phyloP scores from a whole-genome alignment of 2,113 vertebrate species.

The Sapajus apella region DNA sequence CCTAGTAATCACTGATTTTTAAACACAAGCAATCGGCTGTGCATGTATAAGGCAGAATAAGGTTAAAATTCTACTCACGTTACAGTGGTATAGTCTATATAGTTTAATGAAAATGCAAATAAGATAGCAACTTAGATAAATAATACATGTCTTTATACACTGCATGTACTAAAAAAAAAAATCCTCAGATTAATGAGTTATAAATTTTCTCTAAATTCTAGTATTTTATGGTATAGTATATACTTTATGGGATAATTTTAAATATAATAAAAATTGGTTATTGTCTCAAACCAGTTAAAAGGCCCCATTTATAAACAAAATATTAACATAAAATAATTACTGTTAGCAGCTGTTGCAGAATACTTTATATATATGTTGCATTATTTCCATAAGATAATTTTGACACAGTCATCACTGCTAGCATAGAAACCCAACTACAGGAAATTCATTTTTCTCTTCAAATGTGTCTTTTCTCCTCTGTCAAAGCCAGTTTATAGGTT shows the following conservation, averaged over 20 bases:
- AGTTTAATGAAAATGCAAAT: constrained; percentile 78
- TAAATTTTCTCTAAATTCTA: constrained; percentile 67
- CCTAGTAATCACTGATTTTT: neutral
- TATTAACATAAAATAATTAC: constrained; percentile 60
- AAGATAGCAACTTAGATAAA: constrained; percentile 61
- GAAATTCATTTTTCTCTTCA: neutral
- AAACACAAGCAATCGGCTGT: neutral
- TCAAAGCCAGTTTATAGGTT: neutral
- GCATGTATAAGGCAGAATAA: neutral
- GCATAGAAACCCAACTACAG: neutral
- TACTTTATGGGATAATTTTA: neutral
- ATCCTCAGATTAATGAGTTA: constrained; percentile 45
- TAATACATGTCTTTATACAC: constrained; percentile 59
- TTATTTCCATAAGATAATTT: neutral
- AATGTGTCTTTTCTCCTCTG: neutral
- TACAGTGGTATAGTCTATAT: constrained; percentile 50
- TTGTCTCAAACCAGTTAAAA: constrained; percentile 60
- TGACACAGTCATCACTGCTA: neutral
- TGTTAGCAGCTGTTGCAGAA: constrained; percentile 21
- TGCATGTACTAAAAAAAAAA: constrained; percentile 64
- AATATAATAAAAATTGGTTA: constrained; percentile 49
- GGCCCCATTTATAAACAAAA: constrained; percentile 58
- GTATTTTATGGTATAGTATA: constrained; percentile 34
- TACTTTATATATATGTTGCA: neutral
- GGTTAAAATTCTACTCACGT: constrained; percentile 63